Percentiles rank a stretch among this genome's conserved stretches.
Evolutionary conservation across 2,113 vertebrate genomes (phyloP).

Genomic region (Semnopithecus entellus): DNA sequence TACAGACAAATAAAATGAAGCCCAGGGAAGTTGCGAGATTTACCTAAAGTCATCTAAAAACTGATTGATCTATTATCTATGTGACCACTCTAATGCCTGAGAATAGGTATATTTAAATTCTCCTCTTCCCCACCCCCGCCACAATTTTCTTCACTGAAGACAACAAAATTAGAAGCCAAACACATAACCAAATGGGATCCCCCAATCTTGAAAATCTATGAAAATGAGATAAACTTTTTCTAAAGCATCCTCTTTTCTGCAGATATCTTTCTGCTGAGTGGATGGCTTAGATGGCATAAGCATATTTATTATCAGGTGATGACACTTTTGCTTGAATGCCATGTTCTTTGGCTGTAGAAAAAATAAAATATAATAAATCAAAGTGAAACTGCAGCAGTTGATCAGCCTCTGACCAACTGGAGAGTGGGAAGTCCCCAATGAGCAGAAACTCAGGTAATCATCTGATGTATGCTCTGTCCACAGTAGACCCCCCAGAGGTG

Average conservation of each 20-base stretch:
- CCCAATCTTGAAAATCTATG: not conserved
- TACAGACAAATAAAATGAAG: not conserved
- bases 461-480: not conserved
- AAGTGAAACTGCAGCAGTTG: not conserved
- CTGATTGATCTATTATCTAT: not conserved
- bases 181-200: not conserved
- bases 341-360: slow-evolving; percentile 34
- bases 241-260: not conserved
- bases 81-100: not conserved
- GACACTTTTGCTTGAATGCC: not conserved
- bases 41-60: not conserved
- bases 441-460: not conserved
- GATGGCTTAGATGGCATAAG: not conserved
- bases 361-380: slow-evolving; percentile 30
- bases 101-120: not conserved
- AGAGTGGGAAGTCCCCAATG: accelerated
- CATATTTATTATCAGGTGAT: slow-evolving; percentile 5
- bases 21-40: not conserved
- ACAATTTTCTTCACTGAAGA: not conserved
- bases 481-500: not conserved
- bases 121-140: not conserved
- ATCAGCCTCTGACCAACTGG: slow-evolving; percentile 34
- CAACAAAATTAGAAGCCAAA: slow-evolving; percentile 32
- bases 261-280: not conserved
- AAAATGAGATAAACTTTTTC: not conserved